Conservation (phyloP, 2,113 vertebrate genomes). For the Pomatostomus ruficeps region DNA sequence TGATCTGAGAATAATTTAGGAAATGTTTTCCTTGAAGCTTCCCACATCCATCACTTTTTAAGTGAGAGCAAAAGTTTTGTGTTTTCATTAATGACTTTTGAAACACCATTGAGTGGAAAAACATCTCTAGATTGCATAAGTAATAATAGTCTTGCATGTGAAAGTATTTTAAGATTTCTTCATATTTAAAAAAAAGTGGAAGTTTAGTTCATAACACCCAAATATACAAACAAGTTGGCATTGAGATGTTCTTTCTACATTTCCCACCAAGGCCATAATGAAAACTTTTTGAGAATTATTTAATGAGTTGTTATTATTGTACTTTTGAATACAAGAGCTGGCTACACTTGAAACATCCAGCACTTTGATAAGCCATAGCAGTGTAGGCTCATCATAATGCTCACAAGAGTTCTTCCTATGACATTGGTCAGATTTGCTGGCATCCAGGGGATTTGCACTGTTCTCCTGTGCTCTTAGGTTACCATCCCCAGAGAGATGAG, state of each 20-base stretch:
- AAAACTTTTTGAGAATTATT: background rate
- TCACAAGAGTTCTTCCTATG: background rate
- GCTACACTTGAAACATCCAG: background rate
- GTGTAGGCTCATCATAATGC: background rate
- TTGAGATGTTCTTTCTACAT: background rate
- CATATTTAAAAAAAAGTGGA: background rate
- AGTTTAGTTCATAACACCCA: background rate
- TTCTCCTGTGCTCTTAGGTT: background rate
- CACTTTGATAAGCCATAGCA: background rate
- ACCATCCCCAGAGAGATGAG: background rate
- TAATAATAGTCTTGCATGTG: background rate
- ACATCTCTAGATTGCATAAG: background rate
- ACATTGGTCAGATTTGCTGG: background rate
- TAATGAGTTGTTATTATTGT: background rate
- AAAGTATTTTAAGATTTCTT: background rate
- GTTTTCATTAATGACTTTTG: background rate
- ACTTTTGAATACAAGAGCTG: background rate
- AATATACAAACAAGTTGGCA: background rate
- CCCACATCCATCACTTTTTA: background rate
- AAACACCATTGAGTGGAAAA: background rate
- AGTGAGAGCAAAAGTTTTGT: background rate
- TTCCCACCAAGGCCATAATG: background rate
- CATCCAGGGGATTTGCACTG: background rate
- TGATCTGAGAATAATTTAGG: background rate
- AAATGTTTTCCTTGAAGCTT: background rate